Percentiles rank a stretch among this genome's conserved stretches.
Evolutionary conservation across 2,888 invertebrate species (phyloP).

Genomic region (Pterostichus niger): DNA sequence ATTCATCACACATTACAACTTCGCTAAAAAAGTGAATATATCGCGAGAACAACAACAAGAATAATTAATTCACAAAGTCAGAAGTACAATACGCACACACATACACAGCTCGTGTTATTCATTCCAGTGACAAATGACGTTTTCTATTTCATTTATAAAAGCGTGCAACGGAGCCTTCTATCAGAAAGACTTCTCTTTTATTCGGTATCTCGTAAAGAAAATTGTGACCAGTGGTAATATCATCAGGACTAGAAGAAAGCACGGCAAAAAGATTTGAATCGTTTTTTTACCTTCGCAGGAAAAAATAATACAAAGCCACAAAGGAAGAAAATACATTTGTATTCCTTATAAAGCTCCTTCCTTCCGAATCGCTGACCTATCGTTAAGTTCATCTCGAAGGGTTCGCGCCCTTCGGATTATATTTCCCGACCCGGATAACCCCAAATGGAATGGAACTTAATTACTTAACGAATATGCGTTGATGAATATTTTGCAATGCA

Average conservation of each 20-base stretch:
- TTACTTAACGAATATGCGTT: constrained; percentile 31
- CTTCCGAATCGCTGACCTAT: constrained; percentile 42
- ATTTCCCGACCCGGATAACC: background rate
- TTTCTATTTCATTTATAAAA: constrained; percentile 42
- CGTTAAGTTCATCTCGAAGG: constrained; percentile 31
- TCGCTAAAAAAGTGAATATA: constrained; percentile 19
- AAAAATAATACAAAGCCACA: constrained; percentile 43
- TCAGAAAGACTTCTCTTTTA: constrained; percentile 18
- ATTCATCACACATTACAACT: constrained; percentile 45
- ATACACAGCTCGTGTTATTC: background rate
- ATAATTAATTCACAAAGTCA: constrained; percentile 35
- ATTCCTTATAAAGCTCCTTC: constrained; percentile 39
- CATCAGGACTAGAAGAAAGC: constrained; percentile 6
- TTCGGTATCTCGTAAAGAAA: constrained; percentile 19
- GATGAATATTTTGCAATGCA: constrained; percentile 22
- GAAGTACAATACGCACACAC: constrained; percentile 9
- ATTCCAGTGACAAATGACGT: constrained; percentile 41
- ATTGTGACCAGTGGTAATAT: constrained; percentile 5
- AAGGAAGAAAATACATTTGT: constrained; percentile 44
- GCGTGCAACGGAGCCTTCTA: background rate
- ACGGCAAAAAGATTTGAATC: constrained; percentile 35
- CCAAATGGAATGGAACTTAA: constrained; percentile 19
- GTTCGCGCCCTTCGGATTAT: background rate
- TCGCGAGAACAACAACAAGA: constrained; percentile 39
- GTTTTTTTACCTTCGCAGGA: constrained; percentile 28